Evolutionary conservation across 2,797 vertebrate species (phyloP), one percentile per base, ranked within the genome.

Genomic region (Peromyscus eremicus): DNA sequence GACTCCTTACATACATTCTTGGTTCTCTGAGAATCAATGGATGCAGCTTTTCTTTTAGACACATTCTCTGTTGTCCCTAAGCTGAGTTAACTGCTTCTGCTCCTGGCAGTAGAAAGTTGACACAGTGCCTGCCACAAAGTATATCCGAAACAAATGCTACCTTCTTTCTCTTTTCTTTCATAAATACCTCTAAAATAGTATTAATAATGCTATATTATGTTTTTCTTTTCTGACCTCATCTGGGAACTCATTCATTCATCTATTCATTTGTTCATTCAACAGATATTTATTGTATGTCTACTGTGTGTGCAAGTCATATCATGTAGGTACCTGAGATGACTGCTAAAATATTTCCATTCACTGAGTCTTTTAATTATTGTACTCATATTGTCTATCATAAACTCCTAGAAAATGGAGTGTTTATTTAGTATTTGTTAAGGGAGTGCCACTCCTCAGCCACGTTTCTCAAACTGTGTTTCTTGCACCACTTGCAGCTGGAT

Each of bases 281-380:
- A 71, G 46, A 37, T n/a, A 55, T 71, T 87, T 86, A 71, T 87
- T 71, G 34, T 49, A 19, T 55, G 46, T 79, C n/a, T 92, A 70
- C 32, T 43, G 7, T 86, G 75, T 89, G 25, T 81, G 25, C 27
- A 80, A 85, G 16, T 73, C 29, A 64, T 85, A 92, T 94, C 57
- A 83, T 75, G 86, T 84, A 68, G n/a, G 29, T 92, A 5, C 73
- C 62, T 34, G 70, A 57, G n/a, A 87, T 94, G 13, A 86, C 83
- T 97, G 95, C 60, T 87, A 86, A 96, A 97, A 93, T 66, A 62
- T 19, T 6, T 89, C 75, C 66, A 90, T 93, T 64, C 5, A 40
- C 21, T 82, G 34, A 55, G 16, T 81, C 57, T 92, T 95, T 92
- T 94, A 25, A 68, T 60, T 85, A 23, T 82, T 95, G 37, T 92